These are phyloP conservation scores for Cataglyphis hispanica DNA, from an alignment of 1,140 invertebrate genomes.

Conservation along the genomic window DNA sequence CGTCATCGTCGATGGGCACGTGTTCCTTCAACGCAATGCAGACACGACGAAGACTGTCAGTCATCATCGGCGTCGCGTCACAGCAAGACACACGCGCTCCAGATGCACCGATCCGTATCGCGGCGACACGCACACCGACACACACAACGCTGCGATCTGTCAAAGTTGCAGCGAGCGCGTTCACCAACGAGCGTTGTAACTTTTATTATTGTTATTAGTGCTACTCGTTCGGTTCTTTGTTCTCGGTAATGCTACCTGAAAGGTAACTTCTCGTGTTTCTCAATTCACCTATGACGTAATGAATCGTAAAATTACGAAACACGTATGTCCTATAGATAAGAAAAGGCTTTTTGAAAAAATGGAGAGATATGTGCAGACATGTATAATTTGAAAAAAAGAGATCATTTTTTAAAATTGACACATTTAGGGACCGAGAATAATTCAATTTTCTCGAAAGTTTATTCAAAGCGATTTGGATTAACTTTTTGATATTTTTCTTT, in stretches of 20 bases:
- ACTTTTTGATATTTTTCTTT: not conserved
- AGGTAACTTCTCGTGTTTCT: conserved; percentile 13
- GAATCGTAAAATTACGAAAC: not conserved
- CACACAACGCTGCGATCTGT: conserved; percentile 6
- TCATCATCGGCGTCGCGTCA: not conserved
- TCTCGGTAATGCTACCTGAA: not conserved
- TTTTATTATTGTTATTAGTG: too few species aligned
- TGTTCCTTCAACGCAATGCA: conserved; percentile 54
- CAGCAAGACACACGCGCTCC: conserved; percentile 26
- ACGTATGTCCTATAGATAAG: not conserved
- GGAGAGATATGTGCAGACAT: not conserved
- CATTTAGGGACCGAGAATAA: not conserved
- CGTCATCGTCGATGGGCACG: conserved; percentile 76
- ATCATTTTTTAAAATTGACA: not conserved
- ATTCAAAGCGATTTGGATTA: not conserved
- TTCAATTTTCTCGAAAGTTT: not conserved
- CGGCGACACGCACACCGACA: not conserved
- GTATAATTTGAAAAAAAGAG: not conserved
- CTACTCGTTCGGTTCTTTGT: too few species aligned
- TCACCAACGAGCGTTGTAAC: not conserved
- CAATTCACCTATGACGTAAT: conserved; percentile 13
- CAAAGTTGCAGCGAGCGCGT: conserved; percentile 6
- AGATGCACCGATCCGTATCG: conserved; percentile 44
- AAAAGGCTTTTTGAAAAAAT: not conserved
- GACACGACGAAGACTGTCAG: not conserved